phyloP scores from a whole-genome alignment of 2,113 vertebrate species.

The Carollia perspicillata region DNA sequence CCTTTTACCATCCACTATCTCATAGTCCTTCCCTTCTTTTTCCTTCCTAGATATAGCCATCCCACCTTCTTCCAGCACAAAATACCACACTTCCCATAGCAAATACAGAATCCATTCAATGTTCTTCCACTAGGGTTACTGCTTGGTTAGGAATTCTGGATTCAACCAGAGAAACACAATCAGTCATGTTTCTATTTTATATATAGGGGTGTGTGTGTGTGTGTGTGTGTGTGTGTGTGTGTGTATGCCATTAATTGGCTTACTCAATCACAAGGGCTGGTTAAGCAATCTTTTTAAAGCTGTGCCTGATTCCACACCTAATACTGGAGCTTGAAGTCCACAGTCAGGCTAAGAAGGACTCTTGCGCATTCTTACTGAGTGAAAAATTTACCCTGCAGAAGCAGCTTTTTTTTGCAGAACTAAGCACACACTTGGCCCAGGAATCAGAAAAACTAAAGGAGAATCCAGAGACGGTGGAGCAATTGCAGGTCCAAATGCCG shows the following conservation, averaged over 20 bases:
- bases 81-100: neutral
- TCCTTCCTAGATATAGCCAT: neutral
- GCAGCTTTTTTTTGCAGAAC: neutral
- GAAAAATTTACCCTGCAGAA: neutral
- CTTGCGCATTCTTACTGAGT: neutral
- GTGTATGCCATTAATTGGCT: neutral
- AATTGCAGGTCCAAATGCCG: neutral
- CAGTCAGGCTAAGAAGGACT: neutral
- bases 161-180: neutral
- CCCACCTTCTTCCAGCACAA: neutral
- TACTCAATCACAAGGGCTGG: neutral
- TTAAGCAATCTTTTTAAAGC: neutral
- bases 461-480: neutral
- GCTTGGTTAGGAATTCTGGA: neutral
- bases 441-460: neutral
- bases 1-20: neutral
- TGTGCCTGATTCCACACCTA: neutral
- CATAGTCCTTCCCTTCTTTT: neutral
- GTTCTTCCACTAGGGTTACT: neutral
- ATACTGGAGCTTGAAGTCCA: neutral
- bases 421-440: neutral
- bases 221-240: no score
- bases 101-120: neutral
- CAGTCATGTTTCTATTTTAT: neutral
- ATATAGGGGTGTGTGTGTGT: no score